phyloP scores from a whole-genome alignment of 2,888 invertebrate species.

The Clitarchus hookeri region DNA sequence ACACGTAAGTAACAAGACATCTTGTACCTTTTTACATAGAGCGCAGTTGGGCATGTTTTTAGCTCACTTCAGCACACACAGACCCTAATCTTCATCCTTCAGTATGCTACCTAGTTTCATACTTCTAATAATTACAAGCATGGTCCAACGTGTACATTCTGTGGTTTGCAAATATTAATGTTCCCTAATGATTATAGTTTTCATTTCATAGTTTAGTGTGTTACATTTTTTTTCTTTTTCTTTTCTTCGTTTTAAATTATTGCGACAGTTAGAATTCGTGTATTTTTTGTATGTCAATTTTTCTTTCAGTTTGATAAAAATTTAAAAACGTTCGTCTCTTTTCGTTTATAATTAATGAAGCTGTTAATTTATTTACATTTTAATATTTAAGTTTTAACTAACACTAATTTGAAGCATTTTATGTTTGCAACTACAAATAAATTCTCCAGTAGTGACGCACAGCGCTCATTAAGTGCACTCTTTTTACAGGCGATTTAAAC shows the following conservation, averaged over 20 bases:
- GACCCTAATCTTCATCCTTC: neutral
- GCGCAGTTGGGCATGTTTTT: neutral
- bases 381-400: neutral
- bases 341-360: neutral
- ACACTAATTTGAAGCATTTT: neutral
- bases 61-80: neutral
- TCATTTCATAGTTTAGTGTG: neutral
- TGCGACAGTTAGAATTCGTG: neutral
- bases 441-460: too few relatives aligned
- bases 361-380: neutral
- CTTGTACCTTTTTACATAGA: slow-evolving; percentile 3
- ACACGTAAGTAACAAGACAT: neutral
- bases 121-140: neutral
- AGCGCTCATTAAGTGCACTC: too few relatives aligned
- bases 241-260: neutral
- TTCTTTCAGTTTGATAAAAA: neutral
- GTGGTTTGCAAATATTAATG: neutral
- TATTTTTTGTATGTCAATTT: neutral
- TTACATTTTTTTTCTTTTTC: neutral
- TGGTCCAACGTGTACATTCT: neutral
- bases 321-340: neutral
- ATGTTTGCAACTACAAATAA: too few relatives aligned
- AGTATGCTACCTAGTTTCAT: neutral
- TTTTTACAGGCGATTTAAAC: too few relatives aligned
- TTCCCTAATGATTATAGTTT: neutral